Evolutionary conservation across 92 coral and sea anemone genomes (phyloP).

Genomic region (Bergia sp.): DNA sequence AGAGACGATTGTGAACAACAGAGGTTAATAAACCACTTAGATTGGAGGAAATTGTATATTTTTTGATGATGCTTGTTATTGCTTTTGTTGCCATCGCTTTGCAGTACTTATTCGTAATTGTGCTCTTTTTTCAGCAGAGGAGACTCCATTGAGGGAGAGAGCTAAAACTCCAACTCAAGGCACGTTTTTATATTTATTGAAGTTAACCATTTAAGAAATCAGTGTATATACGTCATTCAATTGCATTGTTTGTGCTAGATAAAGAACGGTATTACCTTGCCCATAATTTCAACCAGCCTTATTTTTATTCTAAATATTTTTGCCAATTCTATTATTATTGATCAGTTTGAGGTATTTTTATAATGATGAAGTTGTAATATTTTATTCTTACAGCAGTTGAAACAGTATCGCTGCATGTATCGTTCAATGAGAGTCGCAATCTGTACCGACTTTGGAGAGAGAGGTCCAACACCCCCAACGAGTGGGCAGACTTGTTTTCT

Average conservation of each 20-base stretch:
- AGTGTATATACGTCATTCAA: no score
- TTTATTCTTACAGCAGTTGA: conserved; percentile 55
- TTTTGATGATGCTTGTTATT: no score
- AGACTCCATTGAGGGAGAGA: conserved; percentile 64
- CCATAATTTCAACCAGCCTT: no score
- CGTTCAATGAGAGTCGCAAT: conserved; percentile 75
- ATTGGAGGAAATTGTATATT: no score
- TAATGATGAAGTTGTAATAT: not conserved
- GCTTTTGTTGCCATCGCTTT: not conserved
- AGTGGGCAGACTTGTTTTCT: conserved; percentile 85
- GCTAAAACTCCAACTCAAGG: conserved; percentile 60
- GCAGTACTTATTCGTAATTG: not conserved
- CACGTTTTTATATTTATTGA: not conserved
- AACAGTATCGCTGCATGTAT: conserved; percentile 74
- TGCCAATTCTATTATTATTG: not conserved
- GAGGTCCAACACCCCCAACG: conserved; percentile 80
- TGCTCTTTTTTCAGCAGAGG: conserved; percentile 14
- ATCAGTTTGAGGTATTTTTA: not conserved
- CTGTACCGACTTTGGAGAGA: conserved; percentile 93
- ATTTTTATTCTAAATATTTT: not conserved
- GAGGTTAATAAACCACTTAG: no score
- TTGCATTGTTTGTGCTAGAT: no score
- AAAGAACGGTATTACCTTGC: no score
- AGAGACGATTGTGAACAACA: no score
- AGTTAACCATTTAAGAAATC: no score